These are phyloP conservation scores for Poicephalus meyeri DNA, from an alignment of 2,113 vertebrate species.

Conservation along the genomic window DNA sequence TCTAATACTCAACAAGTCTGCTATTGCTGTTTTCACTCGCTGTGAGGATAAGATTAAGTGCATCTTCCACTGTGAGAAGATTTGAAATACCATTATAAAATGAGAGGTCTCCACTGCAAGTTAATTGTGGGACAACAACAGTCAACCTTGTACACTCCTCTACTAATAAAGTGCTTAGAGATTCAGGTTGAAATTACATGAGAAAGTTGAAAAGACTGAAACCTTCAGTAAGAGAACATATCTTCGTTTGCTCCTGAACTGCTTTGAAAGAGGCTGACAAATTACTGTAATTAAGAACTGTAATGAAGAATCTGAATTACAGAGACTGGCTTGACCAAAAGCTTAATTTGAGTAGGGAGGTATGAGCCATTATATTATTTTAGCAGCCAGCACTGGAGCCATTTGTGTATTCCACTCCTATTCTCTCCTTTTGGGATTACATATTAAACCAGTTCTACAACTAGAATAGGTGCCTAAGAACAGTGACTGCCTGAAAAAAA, in stretches of 20 bases:
- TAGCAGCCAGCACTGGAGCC: neutral
- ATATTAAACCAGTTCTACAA: neutral
- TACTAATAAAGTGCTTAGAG: neutral
- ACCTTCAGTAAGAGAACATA: neutral
- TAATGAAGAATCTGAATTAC: neutral
- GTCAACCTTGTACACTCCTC: neutral
- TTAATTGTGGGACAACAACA: neutral
- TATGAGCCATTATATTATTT: neutral
- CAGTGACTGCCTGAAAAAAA: neutral
- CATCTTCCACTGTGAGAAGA: neutral
- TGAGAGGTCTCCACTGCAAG: neutral
- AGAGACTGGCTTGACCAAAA: neutral
- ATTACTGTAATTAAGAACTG: neutral
- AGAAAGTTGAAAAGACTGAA: neutral
- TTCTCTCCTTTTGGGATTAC: neutral
- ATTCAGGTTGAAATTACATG: neutral
- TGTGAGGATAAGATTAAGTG: neutral
- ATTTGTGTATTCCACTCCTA: neutral
- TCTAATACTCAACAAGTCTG: neutral
- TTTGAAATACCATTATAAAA: neutral
- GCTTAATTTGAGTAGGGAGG: neutral
- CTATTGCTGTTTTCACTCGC: accelerated
- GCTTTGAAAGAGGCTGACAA: neutral
- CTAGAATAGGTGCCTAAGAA: neutral
- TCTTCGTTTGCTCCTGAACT: neutral